phyloP scores from a whole-genome alignment of 2,797 vertebrate species.

The Mus caroli region DNA sequence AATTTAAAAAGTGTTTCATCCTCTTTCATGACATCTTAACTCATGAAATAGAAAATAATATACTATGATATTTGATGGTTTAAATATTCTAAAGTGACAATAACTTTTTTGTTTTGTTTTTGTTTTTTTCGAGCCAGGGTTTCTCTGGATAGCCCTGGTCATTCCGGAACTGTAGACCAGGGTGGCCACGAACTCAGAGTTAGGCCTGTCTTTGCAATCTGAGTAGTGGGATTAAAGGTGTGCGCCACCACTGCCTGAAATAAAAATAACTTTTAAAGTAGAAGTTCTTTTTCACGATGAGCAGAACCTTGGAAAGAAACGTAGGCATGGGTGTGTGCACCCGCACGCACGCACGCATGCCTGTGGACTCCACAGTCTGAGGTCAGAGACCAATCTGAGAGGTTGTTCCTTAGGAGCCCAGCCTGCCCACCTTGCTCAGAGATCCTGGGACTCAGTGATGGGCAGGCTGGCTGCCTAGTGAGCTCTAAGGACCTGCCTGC shows the following conservation, averaged over 20 bases:
- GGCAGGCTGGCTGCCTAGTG: neutral
- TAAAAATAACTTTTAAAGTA: slow-evolving; percentile 26
- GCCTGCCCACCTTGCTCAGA: neutral
- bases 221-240: neutral
- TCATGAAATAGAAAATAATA: slow-evolving; percentile 60
- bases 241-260: neutral
- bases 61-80: slow-evolving; percentile 34
- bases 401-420: neutral
- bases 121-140: neutral
- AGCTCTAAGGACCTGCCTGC: neutral
- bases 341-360: too few relatives aligned
- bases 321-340: neutral
- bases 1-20: slow-evolving; percentile 59
- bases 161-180: neutral
- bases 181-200: neutral
- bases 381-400: neutral
- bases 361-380: neutral
- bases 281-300: neutral
- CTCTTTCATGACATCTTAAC: neutral
- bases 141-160: neutral
- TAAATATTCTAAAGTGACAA: slow-evolving; percentile 53
- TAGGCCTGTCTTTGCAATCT: neutral
- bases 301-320: neutral
- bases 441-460: neutral
- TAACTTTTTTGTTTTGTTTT: neutral